Evolutionary conservation across 1,140 invertebrate genomes (phyloP), one percentile per base, ranked within the genome.

Genomic region (Drosophila sechellia): DNA sequence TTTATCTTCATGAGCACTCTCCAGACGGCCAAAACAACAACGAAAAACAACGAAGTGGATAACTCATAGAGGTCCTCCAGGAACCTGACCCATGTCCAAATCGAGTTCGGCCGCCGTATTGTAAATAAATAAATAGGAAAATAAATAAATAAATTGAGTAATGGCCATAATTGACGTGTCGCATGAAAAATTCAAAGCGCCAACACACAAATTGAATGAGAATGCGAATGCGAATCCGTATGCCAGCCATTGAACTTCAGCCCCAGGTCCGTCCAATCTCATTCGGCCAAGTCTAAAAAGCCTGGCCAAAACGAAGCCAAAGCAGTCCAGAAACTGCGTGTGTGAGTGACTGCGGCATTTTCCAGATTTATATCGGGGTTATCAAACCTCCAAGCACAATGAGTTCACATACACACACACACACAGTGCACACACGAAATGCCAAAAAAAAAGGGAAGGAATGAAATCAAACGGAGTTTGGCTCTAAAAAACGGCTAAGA

Each of bases 111-210:
- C 42, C 43, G 22, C 66, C 65, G 17, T 48, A 57, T 43, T 56
- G 52, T 85, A 85, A 86, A 85, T 85, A 74, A 85, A 70, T 80
- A 69, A 84, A 75, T 69, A 53, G 53, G 34, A 52, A 77, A 84
- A 83, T 80, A 89, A 84, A 84, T 89, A 89, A 89, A 72, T 78
- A 77, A 87, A 87, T 83, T 87, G 79, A 89, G 79, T 89, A 89
- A 89, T 89, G 64, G 77, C 85, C 63, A 80, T 89, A 84, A 89
- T 84, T 84, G 84, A 89, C 76, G 56, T 70, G 83, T 60, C 75
- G 45, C 50, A 78, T 72, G 61, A 76, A 81, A 80, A 78, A 78
- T 77, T 58, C 74, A 77, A 77, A 76, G 72, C 53, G 72, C 61
- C 61, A 54, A 76, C 72, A 75, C 68, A 70, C 65, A 70, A 75